phyloP scores from a whole-genome alignment of 2,113 vertebrate species.

The Phyllostomus discolor region DNA sequence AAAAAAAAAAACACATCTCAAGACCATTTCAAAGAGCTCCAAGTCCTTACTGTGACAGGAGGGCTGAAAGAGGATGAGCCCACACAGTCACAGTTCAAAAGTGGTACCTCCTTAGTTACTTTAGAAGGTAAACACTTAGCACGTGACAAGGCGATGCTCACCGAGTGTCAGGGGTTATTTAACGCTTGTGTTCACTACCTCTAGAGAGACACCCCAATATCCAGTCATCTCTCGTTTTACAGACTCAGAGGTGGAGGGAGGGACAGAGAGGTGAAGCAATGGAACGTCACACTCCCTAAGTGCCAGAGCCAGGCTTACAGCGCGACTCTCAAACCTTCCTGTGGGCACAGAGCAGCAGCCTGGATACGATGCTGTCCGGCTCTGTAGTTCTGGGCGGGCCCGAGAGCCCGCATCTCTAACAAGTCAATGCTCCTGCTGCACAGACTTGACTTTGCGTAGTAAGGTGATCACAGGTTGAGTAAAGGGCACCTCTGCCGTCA shows the following conservation, averaged over 20 bases:
- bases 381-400: slow-evolving; percentile 77
- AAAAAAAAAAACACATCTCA: not conserved
- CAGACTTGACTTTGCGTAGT: slow-evolving; percentile 84
- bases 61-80: not conserved
- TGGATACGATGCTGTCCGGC: not conserved
- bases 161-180: not conserved
- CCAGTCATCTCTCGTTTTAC: not conserved
- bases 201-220: not conserved
- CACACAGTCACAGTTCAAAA: not conserved
- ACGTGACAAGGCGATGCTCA: not conserved
- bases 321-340: not conserved
- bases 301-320: not conserved
- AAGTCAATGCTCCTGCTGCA: slow-evolving; percentile 84
- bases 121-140: not conserved
- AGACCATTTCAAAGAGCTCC: not conserved
- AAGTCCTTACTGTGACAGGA: not conserved
- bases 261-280: not conserved
- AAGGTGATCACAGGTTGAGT: slow-evolving; percentile 79
- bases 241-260: not conserved
- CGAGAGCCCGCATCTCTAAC: slow-evolving; percentile 84
- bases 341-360: not conserved
- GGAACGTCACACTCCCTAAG: not conserved
- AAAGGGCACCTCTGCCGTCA: not conserved
- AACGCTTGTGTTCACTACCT: not conserved
- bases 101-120: not conserved